Base-by-base conservation (phyloP, 2,797 vertebrate species). In the Fundulus diaphanus region DNA sequence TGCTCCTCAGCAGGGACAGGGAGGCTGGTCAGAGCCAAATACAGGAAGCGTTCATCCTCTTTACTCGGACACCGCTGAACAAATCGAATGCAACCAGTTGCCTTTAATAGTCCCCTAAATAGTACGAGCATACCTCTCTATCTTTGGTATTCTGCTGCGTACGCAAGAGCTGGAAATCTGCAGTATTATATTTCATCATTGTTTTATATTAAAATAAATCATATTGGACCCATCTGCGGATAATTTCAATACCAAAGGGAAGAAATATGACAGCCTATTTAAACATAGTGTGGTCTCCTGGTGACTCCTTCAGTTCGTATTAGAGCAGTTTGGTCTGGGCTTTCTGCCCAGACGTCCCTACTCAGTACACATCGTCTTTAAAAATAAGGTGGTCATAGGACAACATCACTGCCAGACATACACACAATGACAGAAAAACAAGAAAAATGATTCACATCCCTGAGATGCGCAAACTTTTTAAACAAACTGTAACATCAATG, bases 271-370 rank as follows among this genome's bases (percentile, higher is more conserved):
- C 69, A 72, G 76, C 56, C 66, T 86, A 88, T 48, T 70, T 68
- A 82, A 70, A 78, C 73, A 74, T 63, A 84, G 46, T 78, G 76
- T 74, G 73, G 70, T 83, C 70, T 74, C 24, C 2, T 22, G 29
- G 73, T 57, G 77, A 90, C 78, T 69, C 73, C 78, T 85, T 87
- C 67, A 80, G 63, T 85, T 83, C 83, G 67, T 78, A 72, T 86
- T 59, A 37, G 74, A 87, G 82, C 83, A 76, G 82, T 81, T 82
- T 69, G 63, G 35, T 31, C 84, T 88, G 82, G 87, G 90, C 90
- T 87, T 75, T 70, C 68, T 76, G 84, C 88, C 90, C 90, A 84
- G 80, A 82, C 70, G 54, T 77, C 70, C 78, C 86, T 63, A 82
- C 72, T 72, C 82, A 87, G 83, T 76, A 80, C 57, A 73, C 78